phyloP scores from a whole-genome alignment of 2,797 vertebrate species.

The Cirrhinus mrigala region DNA sequence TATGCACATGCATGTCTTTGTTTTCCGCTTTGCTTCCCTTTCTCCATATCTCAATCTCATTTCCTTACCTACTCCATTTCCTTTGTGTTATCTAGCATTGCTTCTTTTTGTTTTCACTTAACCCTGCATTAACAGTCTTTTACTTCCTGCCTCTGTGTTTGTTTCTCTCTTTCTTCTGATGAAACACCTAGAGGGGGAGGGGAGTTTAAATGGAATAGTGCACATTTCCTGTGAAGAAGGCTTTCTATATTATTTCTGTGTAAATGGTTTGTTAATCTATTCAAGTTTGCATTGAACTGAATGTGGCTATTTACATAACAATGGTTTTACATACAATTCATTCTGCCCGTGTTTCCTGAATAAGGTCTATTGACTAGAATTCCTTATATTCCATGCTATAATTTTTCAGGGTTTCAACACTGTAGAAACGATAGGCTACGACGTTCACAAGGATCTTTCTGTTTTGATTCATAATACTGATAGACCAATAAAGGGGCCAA shows the following conservation, averaged over 20 bases:
- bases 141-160: slow-evolving; percentile 34
- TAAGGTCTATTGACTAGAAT: neutral
- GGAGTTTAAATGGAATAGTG: neutral
- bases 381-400: neutral
- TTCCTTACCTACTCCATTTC: neutral
- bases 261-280: slow-evolving; percentile 2
- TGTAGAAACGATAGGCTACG: neutral
- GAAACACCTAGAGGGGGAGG: neutral
- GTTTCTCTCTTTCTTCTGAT: slow-evolving; percentile 5
- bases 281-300: neutral
- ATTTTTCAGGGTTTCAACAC: neutral
- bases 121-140: slow-evolving; percentile 9
- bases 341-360: neutral
- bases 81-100: slow-evolving; percentile 24
- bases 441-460: neutral
- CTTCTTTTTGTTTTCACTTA: slow-evolving; percentile 24
- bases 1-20: neutral
- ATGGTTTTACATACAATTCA: neutral
- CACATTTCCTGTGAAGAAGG: neutral
- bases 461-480: neutral
- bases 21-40: neutral
- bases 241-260: neutral
- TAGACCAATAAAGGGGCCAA: neutral
- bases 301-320: neutral
- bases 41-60: neutral